These are phyloP conservation scores for Pseudomyrmex flavicornis DNA, from an alignment of 1,140 invertebrate species.

Conservation along the genomic window DNA sequence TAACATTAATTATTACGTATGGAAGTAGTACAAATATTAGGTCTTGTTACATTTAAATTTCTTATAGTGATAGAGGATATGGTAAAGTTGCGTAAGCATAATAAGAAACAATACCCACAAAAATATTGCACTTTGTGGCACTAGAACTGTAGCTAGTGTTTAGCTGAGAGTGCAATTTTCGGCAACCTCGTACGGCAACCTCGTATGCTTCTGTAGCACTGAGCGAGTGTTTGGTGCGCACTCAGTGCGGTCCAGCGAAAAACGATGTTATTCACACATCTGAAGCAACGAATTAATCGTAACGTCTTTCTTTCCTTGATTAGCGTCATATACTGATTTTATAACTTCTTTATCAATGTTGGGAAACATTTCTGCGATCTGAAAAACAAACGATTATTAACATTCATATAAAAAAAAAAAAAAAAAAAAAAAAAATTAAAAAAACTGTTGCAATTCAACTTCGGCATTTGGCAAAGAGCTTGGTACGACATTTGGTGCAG, in stretches of 20 bases:
- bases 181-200: too few species aligned
- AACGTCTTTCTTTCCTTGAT: slow-evolving; percentile 94
- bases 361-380: slow-evolving; percentile 98
- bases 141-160: background rate
- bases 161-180: background rate
- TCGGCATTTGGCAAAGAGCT: slow-evolving; percentile 85
- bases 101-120: too few species aligned
- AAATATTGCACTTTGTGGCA: too few species aligned
- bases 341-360: slow-evolving; percentile 96
- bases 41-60: slow-evolving; percentile 74
- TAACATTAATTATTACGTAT: slow-evolving; percentile 49
- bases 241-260: too few species aligned
- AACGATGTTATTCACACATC: slow-evolving; percentile 87
- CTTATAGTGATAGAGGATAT: slow-evolving; percentile 74
- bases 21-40: slow-evolving; percentile 60
- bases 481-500: slow-evolving; percentile 80
- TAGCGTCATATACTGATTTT: slow-evolving; percentile 95
- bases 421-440: background rate
- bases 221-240: too few species aligned
- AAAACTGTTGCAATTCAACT: slow-evolving; percentile 90
- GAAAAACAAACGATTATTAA: slow-evolving; percentile 75
- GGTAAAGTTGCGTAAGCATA: slow-evolving; percentile 68
- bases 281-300: slow-evolving; percentile 96
- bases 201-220: too few species aligned
- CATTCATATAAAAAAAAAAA: background rate